Evolutionary conservation across 2,888 invertebrate genomes (phyloP).

Genomic region (Heteromurus nitidus): DNA sequence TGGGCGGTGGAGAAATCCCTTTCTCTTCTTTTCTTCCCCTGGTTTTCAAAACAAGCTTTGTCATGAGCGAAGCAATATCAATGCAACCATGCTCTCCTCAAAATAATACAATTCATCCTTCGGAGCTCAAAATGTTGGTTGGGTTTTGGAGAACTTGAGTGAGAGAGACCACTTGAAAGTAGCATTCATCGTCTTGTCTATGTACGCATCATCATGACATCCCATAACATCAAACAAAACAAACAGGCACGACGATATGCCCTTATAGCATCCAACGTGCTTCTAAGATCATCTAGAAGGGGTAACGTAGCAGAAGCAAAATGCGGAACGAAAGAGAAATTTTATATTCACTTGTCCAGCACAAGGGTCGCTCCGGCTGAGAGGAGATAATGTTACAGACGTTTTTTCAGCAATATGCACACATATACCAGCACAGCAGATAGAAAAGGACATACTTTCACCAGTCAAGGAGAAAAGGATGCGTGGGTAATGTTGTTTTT

Average conservation of each 20-base stretch:
- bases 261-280: no score
- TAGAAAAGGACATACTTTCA: slow-evolving; percentile 36
- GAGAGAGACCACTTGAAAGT: neutral
- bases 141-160: no score
- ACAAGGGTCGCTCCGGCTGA: slow-evolving; percentile 12
- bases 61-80: no score
- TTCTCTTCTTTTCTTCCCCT: no score
- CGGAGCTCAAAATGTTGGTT: neutral
- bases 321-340: slow-evolving; percentile 26
- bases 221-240: slow-evolving; percentile 56
- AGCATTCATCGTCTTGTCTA: neutral
- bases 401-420: no score
- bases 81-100: no score
- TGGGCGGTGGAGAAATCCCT: no score
- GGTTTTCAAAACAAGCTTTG: no score
- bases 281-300: neutral
- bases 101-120: slow-evolving; percentile 6
- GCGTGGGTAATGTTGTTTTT: neutral
- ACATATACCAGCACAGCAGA: no score
- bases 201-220: slow-evolving; percentile 31
- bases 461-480: slow-evolving; percentile 42
- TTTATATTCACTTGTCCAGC: slow-evolving; percentile 33
- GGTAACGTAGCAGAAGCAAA: slow-evolving; percentile 47
- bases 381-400: slow-evolving; percentile 37
- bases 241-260: slow-evolving; percentile 30